Conservation (phyloP, 2,797 vertebrate species). For the Coreius guichenoti region DNA sequence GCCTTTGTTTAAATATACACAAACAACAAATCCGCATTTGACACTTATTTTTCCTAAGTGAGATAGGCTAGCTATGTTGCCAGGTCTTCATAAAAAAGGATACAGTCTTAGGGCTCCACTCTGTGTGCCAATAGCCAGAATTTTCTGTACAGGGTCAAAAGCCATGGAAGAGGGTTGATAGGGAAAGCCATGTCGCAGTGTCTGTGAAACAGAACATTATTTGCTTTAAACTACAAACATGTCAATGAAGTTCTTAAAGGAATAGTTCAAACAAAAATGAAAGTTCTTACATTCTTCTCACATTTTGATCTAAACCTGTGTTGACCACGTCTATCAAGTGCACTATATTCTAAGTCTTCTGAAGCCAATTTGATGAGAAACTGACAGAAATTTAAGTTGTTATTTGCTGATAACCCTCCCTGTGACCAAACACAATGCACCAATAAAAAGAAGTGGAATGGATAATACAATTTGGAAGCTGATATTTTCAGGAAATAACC, state of each 20-base stretch:
- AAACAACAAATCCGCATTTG: not conserved
- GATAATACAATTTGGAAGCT: not conserved
- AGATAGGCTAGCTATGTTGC: not conserved
- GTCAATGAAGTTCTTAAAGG: constrained; percentile 18
- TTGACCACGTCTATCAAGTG: not conserved
- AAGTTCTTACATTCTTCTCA: not conserved
- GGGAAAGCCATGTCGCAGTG: constrained; percentile 98
- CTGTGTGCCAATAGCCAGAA: constrained; percentile 94
- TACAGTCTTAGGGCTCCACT: constrained; percentile 96
- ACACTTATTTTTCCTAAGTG: constrained; percentile 19
- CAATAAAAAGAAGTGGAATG: not conserved
- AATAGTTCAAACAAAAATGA: not conserved
- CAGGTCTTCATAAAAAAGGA: constrained; percentile 81
- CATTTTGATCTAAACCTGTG: not conserved
- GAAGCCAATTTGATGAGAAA: not conserved
- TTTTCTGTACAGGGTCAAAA: constrained; percentile 99
- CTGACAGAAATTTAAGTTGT: not conserved
- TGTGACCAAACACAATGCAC: not conserved
- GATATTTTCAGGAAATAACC: not conserved
- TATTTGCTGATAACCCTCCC: not conserved
- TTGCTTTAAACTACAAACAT: constrained; percentile 65
- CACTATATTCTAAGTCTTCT: not conserved
- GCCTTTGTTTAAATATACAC: constrained; percentile 14
- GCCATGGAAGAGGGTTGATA: constrained; percentile 96
- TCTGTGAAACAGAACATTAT: constrained; percentile 80